Conservation (phyloP, 2,113 vertebrate genomes). For the Campylomormyrus tamandua region DNA sequence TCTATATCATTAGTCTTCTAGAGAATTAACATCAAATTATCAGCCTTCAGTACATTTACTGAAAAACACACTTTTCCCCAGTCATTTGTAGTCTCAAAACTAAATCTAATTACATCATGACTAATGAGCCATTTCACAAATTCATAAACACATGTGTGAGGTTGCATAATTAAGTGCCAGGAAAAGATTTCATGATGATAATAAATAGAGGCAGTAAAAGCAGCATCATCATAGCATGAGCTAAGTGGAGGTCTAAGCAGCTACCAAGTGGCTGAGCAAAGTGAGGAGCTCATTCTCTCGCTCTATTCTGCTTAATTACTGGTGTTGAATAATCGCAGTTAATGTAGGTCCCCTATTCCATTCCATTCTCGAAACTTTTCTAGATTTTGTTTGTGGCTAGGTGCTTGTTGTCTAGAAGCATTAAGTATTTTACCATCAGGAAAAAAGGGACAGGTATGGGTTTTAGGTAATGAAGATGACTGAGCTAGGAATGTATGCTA, state of each 20-base stretch:
- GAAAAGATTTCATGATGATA: neutral
- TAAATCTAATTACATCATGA: neutral
- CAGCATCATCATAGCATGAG: neutral
- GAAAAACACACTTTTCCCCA: neutral
- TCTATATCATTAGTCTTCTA: neutral
- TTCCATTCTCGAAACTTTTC: neutral
- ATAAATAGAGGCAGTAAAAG: neutral
- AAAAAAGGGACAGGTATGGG: neutral
- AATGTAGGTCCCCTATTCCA: neutral
- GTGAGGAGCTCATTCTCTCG: neutral
- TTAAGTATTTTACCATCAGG: neutral
- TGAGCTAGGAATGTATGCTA: neutral
- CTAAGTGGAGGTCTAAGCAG: neutral
- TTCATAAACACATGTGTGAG: neutral
- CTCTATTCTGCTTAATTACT: neutral
- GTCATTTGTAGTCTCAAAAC: neutral
- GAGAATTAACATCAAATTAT: neutral
- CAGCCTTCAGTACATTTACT: neutral
- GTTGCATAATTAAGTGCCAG: neutral
- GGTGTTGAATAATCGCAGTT: neutral
- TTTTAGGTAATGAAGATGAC: neutral
- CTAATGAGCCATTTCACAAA: neutral
- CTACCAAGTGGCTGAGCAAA: neutral
- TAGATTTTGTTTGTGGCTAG: neutral
- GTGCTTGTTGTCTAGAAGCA: neutral